These are phyloP conservation scores for Dioctria rufipes DNA, from an alignment of 2,888 invertebrate species.

Conservation along the genomic window DNA sequence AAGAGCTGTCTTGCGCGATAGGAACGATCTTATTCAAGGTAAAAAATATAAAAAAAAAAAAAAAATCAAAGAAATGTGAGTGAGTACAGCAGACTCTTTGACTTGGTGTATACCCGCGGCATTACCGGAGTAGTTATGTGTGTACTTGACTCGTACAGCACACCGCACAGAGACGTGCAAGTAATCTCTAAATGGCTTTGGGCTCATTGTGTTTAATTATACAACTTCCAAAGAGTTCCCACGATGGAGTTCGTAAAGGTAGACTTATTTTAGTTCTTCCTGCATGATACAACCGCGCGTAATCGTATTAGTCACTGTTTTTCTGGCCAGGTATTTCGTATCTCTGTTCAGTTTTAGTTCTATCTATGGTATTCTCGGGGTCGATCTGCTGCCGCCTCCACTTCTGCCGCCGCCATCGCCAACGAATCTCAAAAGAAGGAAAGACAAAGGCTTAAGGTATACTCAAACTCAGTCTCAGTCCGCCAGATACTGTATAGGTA, in stretches of 20 bases:
- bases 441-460: conserved; percentile 24
- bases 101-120: conserved; percentile 16
- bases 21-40: conserved; percentile 33
- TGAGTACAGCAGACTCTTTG: conserved; percentile 17
- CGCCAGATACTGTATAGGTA: not conserved
- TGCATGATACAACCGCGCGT: conserved; percentile 25
- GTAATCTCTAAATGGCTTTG: conserved; percentile 54
- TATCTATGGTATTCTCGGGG: conserved; percentile 14
- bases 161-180: conserved; percentile 55
- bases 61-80: too few species aligned
- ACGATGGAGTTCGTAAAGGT: conserved; percentile 16
- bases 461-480: too few species aligned
- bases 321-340: conserved; percentile 3
- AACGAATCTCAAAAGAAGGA: conserved; percentile 27
- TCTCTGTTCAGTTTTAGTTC: conserved; percentile 17
- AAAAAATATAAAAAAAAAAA: not conserved
- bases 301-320: conserved; percentile 39
- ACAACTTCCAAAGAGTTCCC: conserved; percentile 31
- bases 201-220: conserved; percentile 45
- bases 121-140: conserved; percentile 17
- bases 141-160: conserved; percentile 39
- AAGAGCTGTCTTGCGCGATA: conserved; percentile 8
- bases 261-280: conserved; percentile 5
- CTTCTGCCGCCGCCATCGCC: not conserved
- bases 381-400: not conserved